These are phyloP conservation scores for Passer montanus DNA, from an alignment of 2,113 vertebrate species.

Conservation along the genomic window DNA sequence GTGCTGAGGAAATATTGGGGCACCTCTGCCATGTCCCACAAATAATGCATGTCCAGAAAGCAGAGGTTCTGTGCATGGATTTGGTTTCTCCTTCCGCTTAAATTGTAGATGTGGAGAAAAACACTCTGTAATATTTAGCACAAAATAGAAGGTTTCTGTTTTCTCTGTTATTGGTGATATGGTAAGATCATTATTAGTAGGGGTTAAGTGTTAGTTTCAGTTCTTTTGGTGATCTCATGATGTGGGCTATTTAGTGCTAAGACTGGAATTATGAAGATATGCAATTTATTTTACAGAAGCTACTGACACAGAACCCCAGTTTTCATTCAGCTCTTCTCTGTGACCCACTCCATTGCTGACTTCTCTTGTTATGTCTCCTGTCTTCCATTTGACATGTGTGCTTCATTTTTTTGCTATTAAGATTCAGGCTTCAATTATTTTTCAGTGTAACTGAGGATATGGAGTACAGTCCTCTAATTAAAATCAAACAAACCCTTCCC, in stretches of 20 bases:
- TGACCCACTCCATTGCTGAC: neutral
- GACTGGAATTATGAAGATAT: neutral
- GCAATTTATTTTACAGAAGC: neutral
- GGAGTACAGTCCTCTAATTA: neutral
- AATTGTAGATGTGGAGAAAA: neutral
- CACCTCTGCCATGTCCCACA: neutral
- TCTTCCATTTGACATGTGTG: neutral
- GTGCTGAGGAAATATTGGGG: neutral
- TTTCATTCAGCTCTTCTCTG: neutral
- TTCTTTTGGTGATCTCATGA: neutral
- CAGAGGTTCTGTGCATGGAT: neutral
- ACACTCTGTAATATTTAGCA: accelerated
- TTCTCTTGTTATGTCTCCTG: neutral
- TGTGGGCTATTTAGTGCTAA: neutral
- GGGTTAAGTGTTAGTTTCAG: neutral
- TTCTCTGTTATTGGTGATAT: neutral
- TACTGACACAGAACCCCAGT: neutral
- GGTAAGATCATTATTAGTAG: neutral
- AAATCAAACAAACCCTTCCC: neutral
- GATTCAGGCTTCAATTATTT: neutral
- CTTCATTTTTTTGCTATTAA: neutral
- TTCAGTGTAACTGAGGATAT: neutral
- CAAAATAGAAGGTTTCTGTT: neutral
- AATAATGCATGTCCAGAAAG: neutral
- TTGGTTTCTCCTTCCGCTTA: neutral